A percentile compares a stretch with the other conserved stretches of the same genome.
Evolutionary conservation across 2,797 vertebrate genomes (phyloP).

Genomic region (Erpetoichthys calabaricus): DNA sequence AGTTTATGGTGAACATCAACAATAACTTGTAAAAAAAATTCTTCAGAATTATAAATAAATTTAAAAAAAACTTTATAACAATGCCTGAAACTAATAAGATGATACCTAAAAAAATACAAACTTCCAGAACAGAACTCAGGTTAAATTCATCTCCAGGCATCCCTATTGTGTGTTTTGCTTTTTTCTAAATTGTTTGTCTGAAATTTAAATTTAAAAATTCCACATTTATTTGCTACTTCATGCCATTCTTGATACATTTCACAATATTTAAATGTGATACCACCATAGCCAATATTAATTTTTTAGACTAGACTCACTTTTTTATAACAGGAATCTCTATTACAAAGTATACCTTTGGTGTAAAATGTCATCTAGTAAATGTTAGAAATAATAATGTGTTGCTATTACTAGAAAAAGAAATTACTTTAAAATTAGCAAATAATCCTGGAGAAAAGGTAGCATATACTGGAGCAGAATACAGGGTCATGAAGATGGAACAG

Average conservation of each 20-base stretch:
- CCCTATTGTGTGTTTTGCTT: slow-evolving; percentile 22
- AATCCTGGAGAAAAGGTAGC: no score
- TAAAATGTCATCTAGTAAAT: no score
- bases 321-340: no score
- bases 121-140: slow-evolving; percentile 66
- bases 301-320: no score
- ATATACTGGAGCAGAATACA: no score
- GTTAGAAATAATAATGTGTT: no score
- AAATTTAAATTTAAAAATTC: not conserved
- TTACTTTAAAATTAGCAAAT: no score
- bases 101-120: slow-evolving; percentile 23
- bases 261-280: not conserved
- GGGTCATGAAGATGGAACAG: no score
- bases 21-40: slow-evolving; percentile 29
- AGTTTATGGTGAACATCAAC: slow-evolving; percentile 60
- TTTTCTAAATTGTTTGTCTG: slow-evolving; percentile 1
- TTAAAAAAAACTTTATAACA: slow-evolving; percentile 10
- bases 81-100: slow-evolving; percentile 1
- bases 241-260: not conserved
- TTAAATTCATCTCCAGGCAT: slow-evolving; percentile 49
- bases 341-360: no score
- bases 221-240: slow-evolving; percentile 1
- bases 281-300: no score
- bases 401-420: no score
- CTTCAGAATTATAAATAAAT: slow-evolving; percentile 34